Conservation (phyloP, 1,140 invertebrate species). For the Amyelois transitella region DNA sequence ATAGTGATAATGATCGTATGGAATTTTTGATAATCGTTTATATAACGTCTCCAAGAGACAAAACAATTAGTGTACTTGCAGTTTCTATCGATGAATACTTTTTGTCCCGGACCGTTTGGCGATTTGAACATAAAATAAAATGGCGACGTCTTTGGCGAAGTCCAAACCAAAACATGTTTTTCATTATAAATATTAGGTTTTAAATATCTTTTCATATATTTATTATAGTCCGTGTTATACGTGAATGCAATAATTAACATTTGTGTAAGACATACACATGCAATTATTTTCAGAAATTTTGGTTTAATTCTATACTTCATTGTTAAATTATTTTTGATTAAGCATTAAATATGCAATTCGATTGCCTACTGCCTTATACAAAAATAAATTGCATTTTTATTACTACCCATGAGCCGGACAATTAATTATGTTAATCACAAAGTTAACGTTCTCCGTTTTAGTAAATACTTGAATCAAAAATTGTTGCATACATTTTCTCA, state of each 20-base stretch:
- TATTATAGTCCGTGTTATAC: neutral
- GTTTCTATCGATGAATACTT: constrained; percentile 31
- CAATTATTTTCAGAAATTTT: neutral
- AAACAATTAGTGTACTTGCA: constrained; percentile 49
- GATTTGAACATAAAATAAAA: constrained; percentile 47
- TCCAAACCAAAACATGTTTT: constrained; percentile 54
- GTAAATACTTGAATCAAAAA: no score
- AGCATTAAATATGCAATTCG: no score
- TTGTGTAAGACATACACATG: neutral
- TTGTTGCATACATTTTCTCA: no score
- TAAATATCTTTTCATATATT: neutral
- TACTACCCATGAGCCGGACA: no score
- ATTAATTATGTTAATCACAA: no score
- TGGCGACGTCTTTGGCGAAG: constrained; percentile 30
- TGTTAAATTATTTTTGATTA: no score
- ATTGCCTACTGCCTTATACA: no score
- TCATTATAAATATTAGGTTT: constrained; percentile 9
- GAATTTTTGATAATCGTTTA: constrained; percentile 44
- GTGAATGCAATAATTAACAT: neutral
- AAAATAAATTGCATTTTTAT: no score
- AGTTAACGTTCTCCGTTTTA: no score
- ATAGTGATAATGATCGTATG: constrained; percentile 49
- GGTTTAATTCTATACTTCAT: neutral
- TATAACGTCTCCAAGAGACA: constrained; percentile 28
- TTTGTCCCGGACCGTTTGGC: constrained; percentile 35